Evolutionary conservation across 1,140 invertebrate species (phyloP).

Genomic region (Apis laboriosa): DNA sequence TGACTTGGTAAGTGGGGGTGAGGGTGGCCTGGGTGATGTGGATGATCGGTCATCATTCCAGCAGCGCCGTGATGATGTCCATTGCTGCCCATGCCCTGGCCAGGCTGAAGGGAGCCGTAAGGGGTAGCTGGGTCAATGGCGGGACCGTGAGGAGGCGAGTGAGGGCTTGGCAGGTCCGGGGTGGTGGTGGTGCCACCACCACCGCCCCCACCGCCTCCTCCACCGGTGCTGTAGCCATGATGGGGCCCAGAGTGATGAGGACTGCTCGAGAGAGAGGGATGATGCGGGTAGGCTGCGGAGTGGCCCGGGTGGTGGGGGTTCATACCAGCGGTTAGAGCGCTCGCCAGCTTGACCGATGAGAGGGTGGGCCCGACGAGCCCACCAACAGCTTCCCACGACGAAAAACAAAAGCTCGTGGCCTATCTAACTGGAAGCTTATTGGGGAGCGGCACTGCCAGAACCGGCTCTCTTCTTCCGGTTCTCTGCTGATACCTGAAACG

Average conservation of each 20-base stretch:
- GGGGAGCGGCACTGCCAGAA: slow-evolving; percentile 40
- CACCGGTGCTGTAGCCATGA: slow-evolving; percentile 74
- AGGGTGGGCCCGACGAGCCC: slow-evolving; percentile 78
- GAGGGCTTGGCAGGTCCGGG: slow-evolving; percentile 76
- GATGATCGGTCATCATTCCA: slow-evolving; percentile 76
- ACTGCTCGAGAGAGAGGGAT: slow-evolving; percentile 79
- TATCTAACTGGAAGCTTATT: slow-evolving; percentile 43
- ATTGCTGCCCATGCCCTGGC: slow-evolving; percentile 76
- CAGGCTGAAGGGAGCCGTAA: slow-evolving; percentile 70
- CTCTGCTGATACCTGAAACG: slow-evolving; percentile 70
- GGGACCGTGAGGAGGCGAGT: slow-evolving; percentile 69
- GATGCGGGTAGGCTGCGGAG: slow-evolving; percentile 78
- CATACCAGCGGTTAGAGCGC: slow-evolving; percentile 81
- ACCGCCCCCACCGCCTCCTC: slow-evolving; percentile 68
- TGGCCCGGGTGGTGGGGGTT: slow-evolving; percentile 80
- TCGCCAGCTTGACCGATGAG: slow-evolving; percentile 80
- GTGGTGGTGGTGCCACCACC: slow-evolving; percentile 75
- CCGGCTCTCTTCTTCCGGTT: slow-evolving; percentile 64
- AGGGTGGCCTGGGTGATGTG: slow-evolving; percentile 76
- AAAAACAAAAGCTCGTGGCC: slow-evolving; percentile 63
- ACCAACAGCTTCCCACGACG: slow-evolving; percentile 70
- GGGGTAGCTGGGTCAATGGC: slow-evolving; percentile 67
- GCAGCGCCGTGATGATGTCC: slow-evolving; percentile 75
- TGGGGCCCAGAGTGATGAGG: slow-evolving; percentile 78
- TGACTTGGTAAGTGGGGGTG: slow-evolving; percentile 78